phyloP scores from a whole-genome alignment of 64 coral and sea anemone species.

The Actinia equina region DNA sequence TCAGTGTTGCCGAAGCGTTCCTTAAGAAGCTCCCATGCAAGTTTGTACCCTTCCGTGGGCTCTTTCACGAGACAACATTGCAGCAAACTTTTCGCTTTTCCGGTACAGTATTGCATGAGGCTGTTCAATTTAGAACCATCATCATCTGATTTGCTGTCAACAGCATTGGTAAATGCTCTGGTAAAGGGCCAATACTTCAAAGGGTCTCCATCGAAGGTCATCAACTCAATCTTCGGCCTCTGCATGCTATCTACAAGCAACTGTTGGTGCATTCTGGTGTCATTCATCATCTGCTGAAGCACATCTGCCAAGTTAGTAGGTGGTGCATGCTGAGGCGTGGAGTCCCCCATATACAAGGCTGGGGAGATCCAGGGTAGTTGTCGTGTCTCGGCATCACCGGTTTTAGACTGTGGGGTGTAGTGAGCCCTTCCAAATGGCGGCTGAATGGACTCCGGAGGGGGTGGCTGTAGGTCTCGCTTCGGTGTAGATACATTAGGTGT shows the following conservation, averaged over 20 bases:
- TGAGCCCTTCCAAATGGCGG: constrained; percentile 10
- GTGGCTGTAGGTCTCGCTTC: constrained; percentile 45
- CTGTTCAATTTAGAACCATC: constrained; percentile 42
- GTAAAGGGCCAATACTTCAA: constrained; percentile 30
- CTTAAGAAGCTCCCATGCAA: constrained; percentile 50
- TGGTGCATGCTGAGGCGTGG: constrained; percentile 34
- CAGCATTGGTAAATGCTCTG: constrained; percentile 20
- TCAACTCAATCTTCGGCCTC: constrained; percentile 39
- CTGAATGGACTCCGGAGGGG: constrained; percentile 39
- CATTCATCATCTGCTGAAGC: constrained; percentile 35
- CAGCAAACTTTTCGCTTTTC: constrained; percentile 29
- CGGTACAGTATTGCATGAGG: constrained; percentile 32
- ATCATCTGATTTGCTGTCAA: not conserved
- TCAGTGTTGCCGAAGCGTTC: constrained; percentile 57
- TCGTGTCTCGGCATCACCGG: constrained; percentile 34
- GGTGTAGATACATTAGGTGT: constrained; percentile 43
- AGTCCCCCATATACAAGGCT: constrained; percentile 30
- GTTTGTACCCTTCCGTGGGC: constrained; percentile 46
- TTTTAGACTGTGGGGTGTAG: constrained; percentile 16
- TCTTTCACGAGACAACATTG: constrained; percentile 30
- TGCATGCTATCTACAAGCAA: constrained; percentile 49
- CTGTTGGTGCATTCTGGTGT: constrained; percentile 48
- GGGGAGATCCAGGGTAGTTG: constrained; percentile 38
- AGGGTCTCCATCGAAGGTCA: constrained; percentile 38
- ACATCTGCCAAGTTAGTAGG: constrained; percentile 31